Conservation (phyloP, 1,140 invertebrate genomes). For the Penaeus vannamei region DNA sequence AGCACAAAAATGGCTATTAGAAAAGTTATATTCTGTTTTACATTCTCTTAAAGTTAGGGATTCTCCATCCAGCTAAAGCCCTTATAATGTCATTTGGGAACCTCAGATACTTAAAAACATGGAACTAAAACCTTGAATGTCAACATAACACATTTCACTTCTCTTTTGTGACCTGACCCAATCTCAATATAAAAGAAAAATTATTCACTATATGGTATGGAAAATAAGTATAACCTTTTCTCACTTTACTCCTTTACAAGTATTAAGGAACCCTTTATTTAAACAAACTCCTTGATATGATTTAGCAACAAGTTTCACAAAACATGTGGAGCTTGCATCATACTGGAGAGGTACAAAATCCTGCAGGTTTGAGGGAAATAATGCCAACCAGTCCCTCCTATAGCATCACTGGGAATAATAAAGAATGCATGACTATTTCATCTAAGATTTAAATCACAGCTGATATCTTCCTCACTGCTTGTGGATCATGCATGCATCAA, state of each 20-base stretch:
- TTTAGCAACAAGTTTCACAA: constrained; percentile 30
- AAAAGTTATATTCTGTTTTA: constrained; percentile 36
- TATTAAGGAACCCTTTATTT: constrained; percentile 21
- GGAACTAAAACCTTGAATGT: neutral
- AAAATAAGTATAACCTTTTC: neutral
- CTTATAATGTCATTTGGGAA: neutral
- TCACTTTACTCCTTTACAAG: constrained; percentile 10
- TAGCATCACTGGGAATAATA: neutral
- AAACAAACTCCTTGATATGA: constrained; percentile 44
- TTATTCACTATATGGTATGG: neutral
- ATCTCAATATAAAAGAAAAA: neutral
- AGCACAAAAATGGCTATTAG: constrained; percentile 51
- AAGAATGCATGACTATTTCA: constrained; percentile 12
- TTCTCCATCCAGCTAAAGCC: constrained; percentile 39
- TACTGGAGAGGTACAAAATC: constrained; percentile 15
- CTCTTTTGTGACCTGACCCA: neutral
- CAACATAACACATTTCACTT: neutral
- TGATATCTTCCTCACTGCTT: no score
- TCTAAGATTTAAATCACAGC: no score
- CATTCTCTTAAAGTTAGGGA: constrained; percentile 6
- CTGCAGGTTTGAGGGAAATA: constrained; percentile 42
- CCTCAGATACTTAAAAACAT: neutral
- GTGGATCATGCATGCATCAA: no score
- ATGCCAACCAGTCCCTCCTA: constrained; percentile 23
- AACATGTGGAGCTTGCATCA: constrained; percentile 16